Evolutionary conservation across 2,888 invertebrate genomes (phyloP).

Genomic region (Lagria hirta): DNA sequence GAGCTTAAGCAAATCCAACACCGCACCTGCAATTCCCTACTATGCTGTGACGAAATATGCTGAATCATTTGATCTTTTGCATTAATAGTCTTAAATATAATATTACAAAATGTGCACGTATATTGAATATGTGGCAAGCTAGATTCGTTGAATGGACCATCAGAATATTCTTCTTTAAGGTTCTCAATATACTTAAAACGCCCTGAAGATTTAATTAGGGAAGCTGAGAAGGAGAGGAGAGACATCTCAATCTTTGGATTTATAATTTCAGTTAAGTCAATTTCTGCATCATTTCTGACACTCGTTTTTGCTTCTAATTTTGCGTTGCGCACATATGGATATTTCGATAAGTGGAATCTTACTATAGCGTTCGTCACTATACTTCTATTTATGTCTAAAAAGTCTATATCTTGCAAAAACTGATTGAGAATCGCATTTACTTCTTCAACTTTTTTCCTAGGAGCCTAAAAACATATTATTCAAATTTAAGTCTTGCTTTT

Average conservation of each 20-base stretch:
- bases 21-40: slow-evolving; percentile 36
- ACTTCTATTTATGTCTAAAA: slow-evolving; percentile 11
- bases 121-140: slow-evolving; percentile 10
- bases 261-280: slow-evolving; percentile 37
- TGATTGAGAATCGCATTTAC: slow-evolving; percentile 9
- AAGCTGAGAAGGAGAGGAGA: slow-evolving; percentile 25
- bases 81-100: neutral
- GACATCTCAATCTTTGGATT: slow-evolving; percentile 36
- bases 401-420: slow-evolving; percentile 14
- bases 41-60: slow-evolving; percentile 35
- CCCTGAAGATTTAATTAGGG: slow-evolving; percentile 22
- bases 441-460: slow-evolving; percentile 13
- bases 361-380: slow-evolving; percentile 13
- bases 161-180: slow-evolving; percentile 19
- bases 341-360: slow-evolving; percentile 8
- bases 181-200: slow-evolving; percentile 26
- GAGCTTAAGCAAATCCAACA: slow-evolving; percentile 33
- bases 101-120: slow-evolving; percentile 16
- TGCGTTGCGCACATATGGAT: slow-evolving; percentile 16
- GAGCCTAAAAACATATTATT: no score
- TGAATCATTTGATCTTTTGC: slow-evolving; percentile 18
- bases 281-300: slow-evolving; percentile 14
- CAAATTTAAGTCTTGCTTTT: no score
- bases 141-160: neutral
- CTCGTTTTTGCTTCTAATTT: slow-evolving; percentile 11